Base-by-base conservation (phyloP, 2,888 invertebrate species). In the Cistogaster globosa region DNA sequence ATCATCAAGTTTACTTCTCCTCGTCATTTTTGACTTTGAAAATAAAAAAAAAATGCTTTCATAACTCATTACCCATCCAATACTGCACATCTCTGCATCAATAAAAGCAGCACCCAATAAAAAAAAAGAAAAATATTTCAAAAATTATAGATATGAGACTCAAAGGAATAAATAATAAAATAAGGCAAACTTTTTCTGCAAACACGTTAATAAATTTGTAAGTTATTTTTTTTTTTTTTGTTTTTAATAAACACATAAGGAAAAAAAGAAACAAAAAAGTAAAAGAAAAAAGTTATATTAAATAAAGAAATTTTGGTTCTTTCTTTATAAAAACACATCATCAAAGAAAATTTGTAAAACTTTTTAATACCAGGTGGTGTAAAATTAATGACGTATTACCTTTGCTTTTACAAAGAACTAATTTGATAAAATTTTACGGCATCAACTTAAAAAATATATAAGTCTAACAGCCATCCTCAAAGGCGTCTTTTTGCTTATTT, bases 1-100 rank as follows among this genome's bases (percentile, higher is more conserved):
- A 84, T 84, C 84, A 84, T 62, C 14, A 76, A 58, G 12, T 63
- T 69, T 57, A 18, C 18, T 69, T 58, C 18, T 38, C 45, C 63
- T 62, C 48, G 26, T 51, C 38, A 48, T 51, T 58, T 63, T 71
- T 76, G 63, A 57, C 69, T 76, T 76, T 69, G 32, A 67, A 62
- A 58, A 42, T 67, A 81, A 60, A 36, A 36, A 51, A 36, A 2
- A 63, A 71, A 53, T 42, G 32, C 60, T n/a, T 42, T 32, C 57
- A 69, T 63, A 62, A 68, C 62, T 51, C 42, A 57, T 55, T 71
- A 71, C 11, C 48, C 58, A 48, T 51, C 71, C 60, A 20, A 58
- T 6, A n/a, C 20, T n/a, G 20, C 22, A n/a, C 57, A 20, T 26
- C 55, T 26, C 32, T 12, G 42, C 63, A 53, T 75, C 55, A 42